phyloP scores from a whole-genome alignment of 1,140 invertebrate genomes.

The Drosophila setifemur region DNA sequence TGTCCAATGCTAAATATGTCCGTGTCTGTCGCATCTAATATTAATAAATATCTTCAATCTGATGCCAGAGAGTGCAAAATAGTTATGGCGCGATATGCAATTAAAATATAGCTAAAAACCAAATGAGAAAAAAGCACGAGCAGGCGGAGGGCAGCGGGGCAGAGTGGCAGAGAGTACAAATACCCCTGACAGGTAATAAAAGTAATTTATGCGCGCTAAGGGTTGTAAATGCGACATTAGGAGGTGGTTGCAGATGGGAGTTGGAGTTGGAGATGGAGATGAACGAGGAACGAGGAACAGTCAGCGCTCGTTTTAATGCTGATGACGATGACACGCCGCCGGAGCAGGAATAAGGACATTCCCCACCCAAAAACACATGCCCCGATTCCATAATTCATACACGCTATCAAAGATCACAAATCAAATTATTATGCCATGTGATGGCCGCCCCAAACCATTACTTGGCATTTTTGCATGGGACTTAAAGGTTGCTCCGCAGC shows the following conservation, averaged over 20 bases:
- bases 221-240: conserved; percentile 72
- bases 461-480: not conserved
- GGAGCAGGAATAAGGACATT: conserved; percentile 22
- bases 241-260: conserved; percentile 41
- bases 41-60: conserved; percentile 81
- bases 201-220: conserved; percentile 81
- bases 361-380: conserved; percentile 30
- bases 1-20: conserved; percentile 35
- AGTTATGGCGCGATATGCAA: conserved; percentile 80
- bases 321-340: conserved; percentile 68
- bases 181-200: conserved; percentile 82
- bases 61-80: conserved; percentile 72
- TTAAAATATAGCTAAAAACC: conserved; percentile 77
- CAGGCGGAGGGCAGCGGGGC: not conserved
- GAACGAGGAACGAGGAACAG: conserved; percentile 34
- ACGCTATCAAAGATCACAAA: conserved; percentile 81
- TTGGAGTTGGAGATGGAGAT: too few relatives aligned
- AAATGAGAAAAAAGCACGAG: conserved; percentile 51
- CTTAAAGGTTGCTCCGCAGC: conserved; percentile 7
- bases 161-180: conserved; percentile 45
- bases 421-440: conserved; percentile 80
- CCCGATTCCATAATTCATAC: conserved; percentile 72
- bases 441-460: conserved; percentile 44
- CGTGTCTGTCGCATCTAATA: conserved; percentile 71
- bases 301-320: conserved; percentile 66